phyloP scores from a whole-genome alignment of 2,113 vertebrate genomes.

The Leptobrachium ailaonicum region DNA sequence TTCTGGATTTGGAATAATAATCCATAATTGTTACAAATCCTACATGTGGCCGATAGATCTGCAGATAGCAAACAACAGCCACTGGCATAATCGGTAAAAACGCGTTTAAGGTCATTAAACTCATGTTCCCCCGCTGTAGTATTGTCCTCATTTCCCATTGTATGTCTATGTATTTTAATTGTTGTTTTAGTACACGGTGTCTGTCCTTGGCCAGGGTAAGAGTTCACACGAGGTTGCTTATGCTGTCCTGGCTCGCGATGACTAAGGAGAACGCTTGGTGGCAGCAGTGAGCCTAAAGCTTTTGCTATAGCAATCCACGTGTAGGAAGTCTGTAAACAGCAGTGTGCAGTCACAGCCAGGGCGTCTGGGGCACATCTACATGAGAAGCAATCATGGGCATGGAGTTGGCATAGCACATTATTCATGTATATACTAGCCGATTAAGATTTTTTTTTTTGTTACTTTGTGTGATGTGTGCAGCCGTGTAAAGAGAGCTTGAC shows the following conservation, averaged over 20 bases:
- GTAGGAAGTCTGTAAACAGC: slow-evolving; percentile 38
- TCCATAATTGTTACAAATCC: no score
- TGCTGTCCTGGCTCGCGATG: slow-evolving; percentile 9
- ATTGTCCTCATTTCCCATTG: slow-evolving; percentile 16
- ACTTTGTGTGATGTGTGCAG: no score
- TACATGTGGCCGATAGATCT: no score
- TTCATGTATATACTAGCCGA: no score
- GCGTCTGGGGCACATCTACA: not conserved
- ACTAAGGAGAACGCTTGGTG: slow-evolving; percentile 79
- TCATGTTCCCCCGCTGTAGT: not conserved
- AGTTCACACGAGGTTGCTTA: slow-evolving; percentile 43
- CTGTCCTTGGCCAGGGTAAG: slow-evolving; percentile 42
- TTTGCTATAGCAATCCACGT: slow-evolving; percentile 18
- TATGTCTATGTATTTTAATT: not conserved
- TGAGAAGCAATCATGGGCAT: no score
- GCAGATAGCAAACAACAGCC: no score
- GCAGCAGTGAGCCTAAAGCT: slow-evolving; percentile 81
- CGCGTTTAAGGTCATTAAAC: not conserved
- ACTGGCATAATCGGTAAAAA: not conserved
- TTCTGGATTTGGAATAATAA: no score
- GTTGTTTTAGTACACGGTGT: slow-evolving; percentile 13
- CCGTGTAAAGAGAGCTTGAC: no score
- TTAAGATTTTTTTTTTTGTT: no score
- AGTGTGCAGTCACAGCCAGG: not conserved
- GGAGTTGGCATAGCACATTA: no score